phyloP scores from a whole-genome alignment of 2,797 vertebrate species.

The Fistularia commersonii region DNA sequence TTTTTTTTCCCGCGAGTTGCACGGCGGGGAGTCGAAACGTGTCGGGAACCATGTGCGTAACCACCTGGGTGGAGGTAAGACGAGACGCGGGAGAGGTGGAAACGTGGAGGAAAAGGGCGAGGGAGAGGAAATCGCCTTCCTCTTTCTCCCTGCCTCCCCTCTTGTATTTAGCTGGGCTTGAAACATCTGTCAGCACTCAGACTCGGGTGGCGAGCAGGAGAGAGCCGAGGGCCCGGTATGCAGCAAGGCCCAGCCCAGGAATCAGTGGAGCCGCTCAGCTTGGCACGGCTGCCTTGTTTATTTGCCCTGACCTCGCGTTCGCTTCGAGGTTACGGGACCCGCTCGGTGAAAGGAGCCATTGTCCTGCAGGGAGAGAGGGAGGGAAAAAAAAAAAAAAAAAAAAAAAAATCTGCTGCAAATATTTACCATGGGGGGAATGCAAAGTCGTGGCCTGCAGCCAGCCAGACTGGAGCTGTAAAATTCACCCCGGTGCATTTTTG shows the following conservation, averaged over 20 bases:
- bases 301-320: constrained; percentile 92
- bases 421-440: constrained; percentile 89
- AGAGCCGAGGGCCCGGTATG: constrained; percentile 80
- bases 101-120: constrained; percentile 17
- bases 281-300: constrained; percentile 90
- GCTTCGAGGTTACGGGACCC: constrained; percentile 80
- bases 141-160: constrained; percentile 29
- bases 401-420: constrained; percentile 98
- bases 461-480: constrained; percentile 93
- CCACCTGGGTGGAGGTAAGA: constrained; percentile 42
- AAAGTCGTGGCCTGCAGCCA: constrained; percentile 84
- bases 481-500: constrained; percentile 87
- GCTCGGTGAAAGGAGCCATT: constrained; percentile 93
- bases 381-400: too few relatives aligned
- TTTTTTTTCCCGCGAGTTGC: too few relatives aligned
- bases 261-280: constrained; percentile 84
- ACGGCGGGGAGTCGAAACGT: too few relatives aligned
- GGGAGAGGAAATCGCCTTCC: constrained; percentile 22
- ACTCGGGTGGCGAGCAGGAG: constrained; percentile 74
- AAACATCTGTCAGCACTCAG: constrained; percentile 97
- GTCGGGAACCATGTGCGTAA: too few relatives aligned
- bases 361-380: constrained; percentile 88
- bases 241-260: constrained; percentile 75
- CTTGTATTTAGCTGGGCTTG: constrained; percentile 77
- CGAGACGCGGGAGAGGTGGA: constrained; percentile 41